Evolutionary conservation across 2,888 invertebrate species (phyloP).

Genomic region (Lamellibrachia columna): DNA sequence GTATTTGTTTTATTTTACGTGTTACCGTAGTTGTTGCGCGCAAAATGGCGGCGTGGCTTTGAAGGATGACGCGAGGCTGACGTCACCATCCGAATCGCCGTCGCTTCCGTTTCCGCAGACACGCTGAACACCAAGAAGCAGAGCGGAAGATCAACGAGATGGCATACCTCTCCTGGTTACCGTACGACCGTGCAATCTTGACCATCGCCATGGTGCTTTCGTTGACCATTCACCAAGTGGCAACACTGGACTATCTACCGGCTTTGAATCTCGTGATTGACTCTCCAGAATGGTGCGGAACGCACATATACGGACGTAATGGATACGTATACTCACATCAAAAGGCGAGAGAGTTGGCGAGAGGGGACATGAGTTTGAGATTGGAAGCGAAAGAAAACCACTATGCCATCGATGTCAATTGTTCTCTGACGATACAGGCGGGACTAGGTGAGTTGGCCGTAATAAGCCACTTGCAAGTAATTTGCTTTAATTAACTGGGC

Average conservation of each 20-base stretch:
- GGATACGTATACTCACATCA: constrained; percentile 9
- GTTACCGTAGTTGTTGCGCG: not conserved
- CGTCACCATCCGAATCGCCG: not conserved
- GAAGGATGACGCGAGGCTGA: not conserved
- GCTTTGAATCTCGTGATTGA: not conserved
- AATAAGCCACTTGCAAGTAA: not conserved
- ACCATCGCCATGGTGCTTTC: not conserved
- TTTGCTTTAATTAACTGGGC: not conserved
- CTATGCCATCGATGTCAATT: not conserved
- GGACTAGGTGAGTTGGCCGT: not conserved
- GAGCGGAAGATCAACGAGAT: not conserved
- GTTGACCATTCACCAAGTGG: not conserved
- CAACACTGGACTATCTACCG: not conserved
- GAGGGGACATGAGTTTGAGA: not conserved
- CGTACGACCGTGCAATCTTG: not conserved
- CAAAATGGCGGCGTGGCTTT: not conserved
- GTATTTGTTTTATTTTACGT: no score
- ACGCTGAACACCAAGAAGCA: not conserved
- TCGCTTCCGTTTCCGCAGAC: not conserved
- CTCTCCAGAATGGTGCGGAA: not conserved
- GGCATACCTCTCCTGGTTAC: not conserved
- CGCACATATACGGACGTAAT: not conserved
- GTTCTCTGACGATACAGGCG: not conserved
- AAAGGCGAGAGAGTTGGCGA: not conserved
- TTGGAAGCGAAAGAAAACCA: not conserved